Evolutionary conservation across 2,888 invertebrate genomes (phyloP), one percentile per base, ranked within the genome.

Genomic region (Agrenia bidenticulata): DNA sequence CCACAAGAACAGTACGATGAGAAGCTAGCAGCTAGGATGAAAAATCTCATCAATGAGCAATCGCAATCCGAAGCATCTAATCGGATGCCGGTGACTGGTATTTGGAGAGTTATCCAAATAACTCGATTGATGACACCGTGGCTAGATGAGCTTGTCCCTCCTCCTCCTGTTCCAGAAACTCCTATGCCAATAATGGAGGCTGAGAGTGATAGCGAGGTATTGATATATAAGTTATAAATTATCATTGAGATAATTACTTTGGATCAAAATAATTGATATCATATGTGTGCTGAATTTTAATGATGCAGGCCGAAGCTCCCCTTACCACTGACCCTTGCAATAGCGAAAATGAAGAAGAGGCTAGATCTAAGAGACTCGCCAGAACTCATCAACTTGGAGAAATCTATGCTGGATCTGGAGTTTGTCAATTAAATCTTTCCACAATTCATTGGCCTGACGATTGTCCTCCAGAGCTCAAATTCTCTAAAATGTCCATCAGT

Each of bases 31-130:
- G n/a, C 53, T 15, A 54, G 61, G 26, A 27, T 69, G 64, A 63
- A 61, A 15, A 61, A 57, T 15, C 66, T 65, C 13, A 45, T 72
- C 9, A 60, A 37, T 2, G 61, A 49, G 2, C 69, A 75, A 23
- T 5, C 64, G 50, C 70, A 63, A 13, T 32, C 53, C 1, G 66
- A 72, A 27, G 45, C 64, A 1, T 41, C 39, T 13, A 62, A 68
- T 37, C 63, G 59, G 23, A 57, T 69, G 1, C 67, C 67, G 24
- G 61, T 80, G 19, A 80, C 86, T 67, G 83, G 85, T 55, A 83
- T 83, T 15, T 91, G 90, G 90, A 83, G 87, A 2, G 87, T 87
- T 0, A 84, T 88, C 70, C 85, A 85, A 73, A 83, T 89, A 27
- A 86, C 87, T 0, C 82, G 84, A 0, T 89, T 87, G 0, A 63